phyloP scores from a whole-genome alignment of 1,140 invertebrate species.

The Phortica variegata region DNA sequence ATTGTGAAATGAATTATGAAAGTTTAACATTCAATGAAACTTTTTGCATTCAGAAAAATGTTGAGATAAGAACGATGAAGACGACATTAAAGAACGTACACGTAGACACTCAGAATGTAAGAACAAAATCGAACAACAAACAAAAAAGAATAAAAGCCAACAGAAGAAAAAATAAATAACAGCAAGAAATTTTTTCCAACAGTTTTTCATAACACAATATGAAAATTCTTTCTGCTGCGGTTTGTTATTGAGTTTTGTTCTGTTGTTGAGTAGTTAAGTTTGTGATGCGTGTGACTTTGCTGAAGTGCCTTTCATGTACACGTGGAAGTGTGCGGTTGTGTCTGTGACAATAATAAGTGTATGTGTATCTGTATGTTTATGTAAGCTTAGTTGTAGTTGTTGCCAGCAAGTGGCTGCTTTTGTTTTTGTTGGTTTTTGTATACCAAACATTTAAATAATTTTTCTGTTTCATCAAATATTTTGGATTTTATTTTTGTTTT shows the following conservation, averaged over 20 bases:
- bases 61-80: too few species aligned
- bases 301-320: conserved; percentile 7
- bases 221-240: too few species aligned
- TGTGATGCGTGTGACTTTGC: background rate
- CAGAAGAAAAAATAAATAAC: conserved; percentile 8
- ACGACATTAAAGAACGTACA: too few species aligned
- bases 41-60: too few species aligned
- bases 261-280: too few species aligned
- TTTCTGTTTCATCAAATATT: background rate
- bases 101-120: too few species aligned
- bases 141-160: conserved; percentile 20
- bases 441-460: too few species aligned
- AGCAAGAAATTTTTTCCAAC: background rate
- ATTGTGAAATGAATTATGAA: too few species aligned
- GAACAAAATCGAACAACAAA: conserved; percentile 24
- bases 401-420: conserved; percentile 1
- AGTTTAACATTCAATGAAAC: too few species aligned
- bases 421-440: conserved; percentile 1
- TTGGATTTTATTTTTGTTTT: conserved; percentile 16
- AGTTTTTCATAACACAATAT: too few species aligned
- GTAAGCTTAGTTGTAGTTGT: conserved; percentile 4
- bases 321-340: conserved; percentile 14
- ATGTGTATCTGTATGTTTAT: too few species aligned
- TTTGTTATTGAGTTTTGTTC: too few species aligned
- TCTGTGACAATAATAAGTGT: conserved; percentile 25